Conservation (phyloP, 1,140 invertebrate species). For the Anagrus nilaparvatae region DNA sequence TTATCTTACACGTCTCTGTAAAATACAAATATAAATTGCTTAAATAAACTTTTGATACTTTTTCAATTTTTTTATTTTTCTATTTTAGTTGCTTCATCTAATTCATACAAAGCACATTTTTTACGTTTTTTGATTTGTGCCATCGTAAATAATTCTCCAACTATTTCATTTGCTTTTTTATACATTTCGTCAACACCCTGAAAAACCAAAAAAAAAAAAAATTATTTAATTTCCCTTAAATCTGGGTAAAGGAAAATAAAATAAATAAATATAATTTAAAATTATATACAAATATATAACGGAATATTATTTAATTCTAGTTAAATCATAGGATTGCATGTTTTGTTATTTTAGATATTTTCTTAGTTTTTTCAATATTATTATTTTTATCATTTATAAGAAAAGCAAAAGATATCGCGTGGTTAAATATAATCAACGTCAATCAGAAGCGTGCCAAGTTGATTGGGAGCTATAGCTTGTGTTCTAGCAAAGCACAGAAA, state of each 20-base stretch:
- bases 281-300: too few species aligned
- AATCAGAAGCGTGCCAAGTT: conserved; percentile 8
- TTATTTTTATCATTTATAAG: too few species aligned
- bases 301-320: too few species aligned
- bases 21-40: too few species aligned
- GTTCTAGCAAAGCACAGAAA: too few species aligned
- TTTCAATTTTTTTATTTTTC: conserved; percentile 8
- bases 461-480: too few species aligned
- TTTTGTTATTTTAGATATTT: too few species aligned
- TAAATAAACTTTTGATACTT: neutral
- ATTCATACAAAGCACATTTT: conserved; percentile 20
- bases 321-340: too few species aligned
- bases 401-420: conserved; percentile 6
- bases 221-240: conserved; percentile 2
- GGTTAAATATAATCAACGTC: conserved; percentile 12
- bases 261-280: too few species aligned
- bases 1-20: too few species aligned
- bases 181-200: conserved; percentile 58
- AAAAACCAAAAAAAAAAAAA: conserved; percentile 32
- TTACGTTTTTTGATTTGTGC: neutral
- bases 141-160: conserved; percentile 33
- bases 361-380: too few species aligned
- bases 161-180: conserved; percentile 50
- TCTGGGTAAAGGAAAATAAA: neutral
- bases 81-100: conserved; percentile 18